Conservation (phyloP, 1,140 invertebrate species). For the Bombus waltoni region DNA sequence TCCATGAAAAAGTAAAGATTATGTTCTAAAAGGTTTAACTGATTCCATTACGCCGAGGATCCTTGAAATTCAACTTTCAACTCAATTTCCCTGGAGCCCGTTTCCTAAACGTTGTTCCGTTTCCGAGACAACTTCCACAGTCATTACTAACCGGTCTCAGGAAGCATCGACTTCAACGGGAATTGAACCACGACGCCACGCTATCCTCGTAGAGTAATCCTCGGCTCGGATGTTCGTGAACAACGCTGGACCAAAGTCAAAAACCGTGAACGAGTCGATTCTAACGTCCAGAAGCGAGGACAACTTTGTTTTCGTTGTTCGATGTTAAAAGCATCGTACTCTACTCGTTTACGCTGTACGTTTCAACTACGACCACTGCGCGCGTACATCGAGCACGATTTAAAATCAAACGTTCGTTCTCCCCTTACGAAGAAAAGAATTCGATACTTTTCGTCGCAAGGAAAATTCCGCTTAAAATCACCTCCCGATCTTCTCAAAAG, state of each 20-base stretch:
- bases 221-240: not conserved
- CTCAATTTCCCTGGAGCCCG: slow-evolving; percentile 12
- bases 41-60: not conserved
- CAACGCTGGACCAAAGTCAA: not conserved
- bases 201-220: not conserved
- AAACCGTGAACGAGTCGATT: not conserved
- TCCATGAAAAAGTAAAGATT: not conserved
- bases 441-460: not conserved
- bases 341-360: not conserved
- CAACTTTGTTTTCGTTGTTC: not conserved
- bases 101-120: slow-evolving; percentile 29
- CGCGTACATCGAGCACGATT: no score
- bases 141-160: not conserved
- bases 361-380: no score
- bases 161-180: not conserved
- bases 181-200: slow-evolving; percentile 14
- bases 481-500: not conserved
- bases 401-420: no score
- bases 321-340: not conserved
- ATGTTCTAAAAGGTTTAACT: not conserved
- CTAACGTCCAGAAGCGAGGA: not conserved
- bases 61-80: slow-evolving; percentile 33
- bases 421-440: not conserved
- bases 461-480: not conserved
- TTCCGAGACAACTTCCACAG: slow-evolving; percentile 24